These are phyloP conservation scores for Ophioninae sp. DNA, from an alignment of 2,888 invertebrate species.

Conservation along the genomic window DNA sequence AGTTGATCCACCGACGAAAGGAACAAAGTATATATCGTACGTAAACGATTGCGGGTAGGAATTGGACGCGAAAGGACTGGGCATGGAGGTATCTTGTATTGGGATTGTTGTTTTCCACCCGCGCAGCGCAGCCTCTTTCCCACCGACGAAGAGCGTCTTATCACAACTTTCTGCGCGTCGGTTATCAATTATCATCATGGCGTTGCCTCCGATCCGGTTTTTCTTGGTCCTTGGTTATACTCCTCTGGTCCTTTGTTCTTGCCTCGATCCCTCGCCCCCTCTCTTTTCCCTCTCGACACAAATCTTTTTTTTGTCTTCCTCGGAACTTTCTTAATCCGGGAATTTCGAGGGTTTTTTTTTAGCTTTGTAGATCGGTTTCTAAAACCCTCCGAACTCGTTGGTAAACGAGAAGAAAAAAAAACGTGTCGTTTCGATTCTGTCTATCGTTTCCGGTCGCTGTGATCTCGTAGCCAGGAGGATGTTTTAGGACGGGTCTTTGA, in stretches of 20 bases:
- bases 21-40: conserved; percentile 75
- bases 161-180: conserved; percentile 77
- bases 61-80: background rate
- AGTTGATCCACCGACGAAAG: conserved; percentile 75
- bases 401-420: too few species aligned
- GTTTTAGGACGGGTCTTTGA: too few species aligned
- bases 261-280: background rate
- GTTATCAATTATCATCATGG: conserved; percentile 59
- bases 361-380: too few species aligned
- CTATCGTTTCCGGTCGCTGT: too few species aligned
- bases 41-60: conserved; percentile 69
- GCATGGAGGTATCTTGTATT: background rate
- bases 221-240: conserved; percentile 20
- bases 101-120: background rate
- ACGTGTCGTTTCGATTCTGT: too few species aligned
- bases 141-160: conserved; percentile 73
- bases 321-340: background rate
- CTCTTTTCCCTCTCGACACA: background rate
- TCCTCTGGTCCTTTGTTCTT: conserved; percentile 24
- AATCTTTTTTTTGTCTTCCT: conserved; percentile 18
- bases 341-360: background rate
- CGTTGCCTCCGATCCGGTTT: conserved; percentile 60
- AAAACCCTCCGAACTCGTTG: too few species aligned
- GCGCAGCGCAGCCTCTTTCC: background rate
- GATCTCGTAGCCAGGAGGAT: too few species aligned